These are phyloP conservation scores for Cyrtodaria siliqua DNA, from an alignment of 2,888 invertebrate species.

Conservation along the genomic window DNA sequence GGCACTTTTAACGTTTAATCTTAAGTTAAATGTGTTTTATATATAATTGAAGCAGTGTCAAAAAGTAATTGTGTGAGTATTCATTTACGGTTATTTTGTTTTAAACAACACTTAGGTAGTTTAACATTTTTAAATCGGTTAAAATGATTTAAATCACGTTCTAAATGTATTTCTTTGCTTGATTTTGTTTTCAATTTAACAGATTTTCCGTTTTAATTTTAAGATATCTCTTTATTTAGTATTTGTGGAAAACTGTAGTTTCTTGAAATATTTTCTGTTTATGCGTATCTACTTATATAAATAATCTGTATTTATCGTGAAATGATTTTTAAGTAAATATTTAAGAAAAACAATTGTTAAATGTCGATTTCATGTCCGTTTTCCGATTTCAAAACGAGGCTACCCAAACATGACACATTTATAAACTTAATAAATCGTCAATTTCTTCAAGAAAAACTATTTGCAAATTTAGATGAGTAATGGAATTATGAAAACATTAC, in stretches of 20 bases:
- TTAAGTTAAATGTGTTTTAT: not conserved
- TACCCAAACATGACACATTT: conserved; percentile 28
- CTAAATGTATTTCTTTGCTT: not conserved
- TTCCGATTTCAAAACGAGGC: conserved; percentile 27
- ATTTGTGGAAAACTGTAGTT: not conserved
- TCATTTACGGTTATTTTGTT: not conserved
- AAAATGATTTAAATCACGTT: not conserved
- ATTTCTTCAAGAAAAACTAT: no score
- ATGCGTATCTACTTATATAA: not conserved
- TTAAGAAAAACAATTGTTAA: no score
- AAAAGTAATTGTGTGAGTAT: not conserved
- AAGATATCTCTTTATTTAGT: not conserved
- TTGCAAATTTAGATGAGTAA: no score
- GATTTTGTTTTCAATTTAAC: not conserved
- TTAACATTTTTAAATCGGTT: not conserved
- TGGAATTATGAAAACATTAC: no score
- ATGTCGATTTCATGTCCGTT: conserved; percentile 1
- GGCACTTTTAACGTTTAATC: not conserved
- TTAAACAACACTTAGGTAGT: not conserved
- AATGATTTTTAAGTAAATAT: not conserved
- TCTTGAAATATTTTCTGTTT: not conserved
- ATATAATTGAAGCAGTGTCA: not conserved
- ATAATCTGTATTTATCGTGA: not conserved
- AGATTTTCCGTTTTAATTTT: not conserved
- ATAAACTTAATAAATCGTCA: not conserved